These are phyloP conservation scores for Australoheros facetus DNA, from an alignment of 2,797 vertebrate species.

Conservation along the genomic window DNA sequence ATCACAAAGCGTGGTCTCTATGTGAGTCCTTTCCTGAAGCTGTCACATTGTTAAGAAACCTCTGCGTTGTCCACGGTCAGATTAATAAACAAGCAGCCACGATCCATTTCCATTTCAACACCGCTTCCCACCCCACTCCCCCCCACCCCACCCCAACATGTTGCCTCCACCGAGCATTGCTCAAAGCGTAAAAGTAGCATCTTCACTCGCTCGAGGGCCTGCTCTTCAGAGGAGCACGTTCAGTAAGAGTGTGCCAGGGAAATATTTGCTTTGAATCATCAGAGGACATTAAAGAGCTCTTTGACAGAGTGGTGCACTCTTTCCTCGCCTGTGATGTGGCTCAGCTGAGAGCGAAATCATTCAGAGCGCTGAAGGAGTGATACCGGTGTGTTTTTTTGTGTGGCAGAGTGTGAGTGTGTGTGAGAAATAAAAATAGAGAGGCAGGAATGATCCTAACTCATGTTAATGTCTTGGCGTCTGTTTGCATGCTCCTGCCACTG, in stretches of 20 bases:
- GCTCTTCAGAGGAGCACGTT: constrained; percentile 59
- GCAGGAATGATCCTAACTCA: constrained; percentile 2
- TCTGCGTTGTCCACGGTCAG: constrained; percentile 1
- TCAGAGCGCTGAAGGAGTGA: constrained; percentile 60
- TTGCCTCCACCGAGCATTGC: not conserved
- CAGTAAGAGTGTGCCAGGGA: constrained; percentile 54
- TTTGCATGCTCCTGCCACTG: not conserved
- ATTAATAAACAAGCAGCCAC: not conserved
- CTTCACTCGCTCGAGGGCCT: constrained; percentile 49
- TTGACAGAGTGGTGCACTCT: constrained; percentile 65
- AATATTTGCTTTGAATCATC: constrained; percentile 77
- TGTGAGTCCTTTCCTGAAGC: not conserved
- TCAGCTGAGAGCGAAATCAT: constrained; percentile 68
- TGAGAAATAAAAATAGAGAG: not conserved
- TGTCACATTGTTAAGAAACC: not conserved
- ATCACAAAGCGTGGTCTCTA: not conserved
- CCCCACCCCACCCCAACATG: not conserved
- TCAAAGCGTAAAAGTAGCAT: constrained; percentile 38
- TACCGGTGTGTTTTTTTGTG: constrained; percentile 33
- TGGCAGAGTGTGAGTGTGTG: not conserved
- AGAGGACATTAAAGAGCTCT: constrained; percentile 74
- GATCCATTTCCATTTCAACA: constrained; percentile 45
- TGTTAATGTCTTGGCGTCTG: not conserved
- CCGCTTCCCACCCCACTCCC: constrained; percentile 3
- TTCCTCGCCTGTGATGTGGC: constrained; percentile 67